Evolutionary conservation across 2,797 vertebrate genomes (phyloP).

Genomic region (Pristis pectinata): DNA sequence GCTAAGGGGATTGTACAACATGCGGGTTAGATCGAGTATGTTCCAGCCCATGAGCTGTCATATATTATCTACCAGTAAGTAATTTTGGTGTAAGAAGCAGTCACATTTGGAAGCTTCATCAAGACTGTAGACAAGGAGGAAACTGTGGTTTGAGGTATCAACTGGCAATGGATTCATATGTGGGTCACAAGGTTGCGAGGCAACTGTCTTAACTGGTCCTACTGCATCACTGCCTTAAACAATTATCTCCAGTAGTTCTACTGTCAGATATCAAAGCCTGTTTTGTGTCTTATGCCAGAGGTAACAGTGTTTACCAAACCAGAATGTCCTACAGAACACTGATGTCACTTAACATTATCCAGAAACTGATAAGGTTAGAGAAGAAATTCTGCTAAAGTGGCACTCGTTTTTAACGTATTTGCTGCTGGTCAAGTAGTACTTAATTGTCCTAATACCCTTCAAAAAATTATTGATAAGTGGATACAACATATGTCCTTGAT

Average conservation of each 20-base stretch:
- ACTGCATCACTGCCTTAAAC: slow-evolving; percentile 25
- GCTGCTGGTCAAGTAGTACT: not conserved
- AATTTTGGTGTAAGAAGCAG: not conserved
- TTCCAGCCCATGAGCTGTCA: too few relatives aligned
- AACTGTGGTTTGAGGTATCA: slow-evolving; percentile 3
- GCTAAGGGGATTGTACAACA: too few relatives aligned
- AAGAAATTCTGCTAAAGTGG: slow-evolving; percentile 33
- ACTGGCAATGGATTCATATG: not conserved
- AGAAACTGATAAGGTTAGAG: slow-evolving; percentile 32
- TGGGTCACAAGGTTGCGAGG: slow-evolving; percentile 16
- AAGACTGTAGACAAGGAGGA: not conserved
- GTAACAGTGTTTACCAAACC: slow-evolving; percentile 33
- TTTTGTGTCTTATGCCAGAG: slow-evolving; percentile 19
- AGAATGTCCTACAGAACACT: slow-evolving; percentile 36
- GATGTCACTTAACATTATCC: slow-evolving; percentile 35
- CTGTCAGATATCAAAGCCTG: slow-evolving; percentile 31
- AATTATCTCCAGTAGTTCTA: slow-evolving; percentile 18
- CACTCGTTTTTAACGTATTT: slow-evolving; percentile 33
- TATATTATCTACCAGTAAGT: not conserved
- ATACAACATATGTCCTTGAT: not conserved
- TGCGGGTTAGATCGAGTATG: too few relatives aligned
- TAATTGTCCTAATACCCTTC: slow-evolving; percentile 12
- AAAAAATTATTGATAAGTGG: slow-evolving; percentile 16
- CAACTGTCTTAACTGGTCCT: slow-evolving; percentile 21
- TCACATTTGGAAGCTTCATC: not conserved